Evolutionary conservation across 2,113 vertebrate species (phyloP), one percentile per base, ranked within the genome.

Genomic region (Bostrychus sinensis): DNA sequence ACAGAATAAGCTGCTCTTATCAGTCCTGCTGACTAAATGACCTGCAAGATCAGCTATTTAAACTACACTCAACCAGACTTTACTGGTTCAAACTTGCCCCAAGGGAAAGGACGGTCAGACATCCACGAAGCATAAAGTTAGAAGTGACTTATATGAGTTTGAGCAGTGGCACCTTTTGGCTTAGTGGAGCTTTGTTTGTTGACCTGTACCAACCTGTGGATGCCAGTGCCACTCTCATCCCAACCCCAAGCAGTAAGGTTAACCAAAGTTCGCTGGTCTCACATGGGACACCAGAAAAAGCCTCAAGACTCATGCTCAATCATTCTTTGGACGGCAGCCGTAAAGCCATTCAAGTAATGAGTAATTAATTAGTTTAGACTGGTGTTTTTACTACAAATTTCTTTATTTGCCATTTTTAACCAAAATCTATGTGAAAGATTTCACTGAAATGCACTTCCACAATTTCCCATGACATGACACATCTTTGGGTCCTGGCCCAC

Each of bases 231-330:
- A 51, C 0, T 55, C 19, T 46, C 46, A 70, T 80, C 69, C 60
- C 62, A 41, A 54, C 50, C 51, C 56, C 72, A 80, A 77, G 51
- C 53, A 37, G 7, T 34, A 62, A 61, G 83, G 82, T 86, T 81
- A 86, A 68, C 55, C 71, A 86, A 55, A 86, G 87, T 88, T 89
- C 88, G 88, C 13, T 13, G 28, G 72, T 81, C 78, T 81, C 43
- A 70, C 70, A 79, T 72, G 63, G 72, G 64, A 51, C 60, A n/a
- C 25, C 53, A 48, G 37, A 50, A 66, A 81, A 74, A 74, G 57
- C 56, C 66, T 19, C 62, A 14, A 16, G 53, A 64, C 57, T 62
- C 54, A 12, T 51, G 28, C 45, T 48, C 45, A 20, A 25, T 48
- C 45, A n/a, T 11, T 1, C 53, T 22, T 50, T 57, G 56, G 28